Percentiles rank a stretch among this genome's conserved stretches.
These are phyloP conservation scores for Drosophila mauritiana DNA, from an alignment of 1,140 invertebrate genomes.

Conservation along the genomic window DNA sequence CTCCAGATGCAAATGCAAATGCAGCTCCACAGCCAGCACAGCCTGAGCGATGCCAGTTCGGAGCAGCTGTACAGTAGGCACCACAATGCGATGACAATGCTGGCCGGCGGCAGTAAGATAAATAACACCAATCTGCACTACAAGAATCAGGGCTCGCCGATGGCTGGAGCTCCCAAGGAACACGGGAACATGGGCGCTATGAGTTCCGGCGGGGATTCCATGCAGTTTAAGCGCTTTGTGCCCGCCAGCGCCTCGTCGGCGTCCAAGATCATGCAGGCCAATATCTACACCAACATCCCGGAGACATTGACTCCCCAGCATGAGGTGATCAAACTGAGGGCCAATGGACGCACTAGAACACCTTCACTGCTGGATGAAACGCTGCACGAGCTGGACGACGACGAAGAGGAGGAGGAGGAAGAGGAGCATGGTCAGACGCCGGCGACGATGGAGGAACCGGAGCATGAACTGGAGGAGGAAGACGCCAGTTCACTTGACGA, in stretches of 20 bases:
- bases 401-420: conserved; percentile 36
- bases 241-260: conserved; percentile 58
- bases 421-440: conserved; percentile 23
- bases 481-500: conserved; percentile 69
- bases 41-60: conserved; percentile 86
- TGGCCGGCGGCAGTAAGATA: conserved; percentile 88
- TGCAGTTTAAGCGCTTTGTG: conserved; percentile 63
- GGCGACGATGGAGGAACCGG: conserved; percentile 6
- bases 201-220: conserved; percentile 16
- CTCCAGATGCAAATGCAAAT: conserved; percentile 83
- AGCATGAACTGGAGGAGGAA: conserved; percentile 42
- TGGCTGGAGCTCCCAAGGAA: conserved; percentile 39
- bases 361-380: conserved; percentile 84
- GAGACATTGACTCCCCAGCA: conserved; percentile 88
- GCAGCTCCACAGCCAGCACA: conserved; percentile 71
- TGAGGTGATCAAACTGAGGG: conserved; percentile 85
- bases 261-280: conserved; percentile 87
- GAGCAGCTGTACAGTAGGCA: conserved; percentile 80
- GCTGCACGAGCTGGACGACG: conserved; percentile 84
- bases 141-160: conserved; percentile 39
- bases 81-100: conserved; percentile 88
- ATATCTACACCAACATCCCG: conserved; percentile 90
- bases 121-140: conserved; percentile 90
- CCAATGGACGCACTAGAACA: conserved; percentile 62
- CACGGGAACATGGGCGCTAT: not conserved